Percentiles rank a stretch among this genome's conserved stretches.
Conservation (phyloP, 2,113 vertebrate genomes). For the Leucopternis melanops region DNA sequence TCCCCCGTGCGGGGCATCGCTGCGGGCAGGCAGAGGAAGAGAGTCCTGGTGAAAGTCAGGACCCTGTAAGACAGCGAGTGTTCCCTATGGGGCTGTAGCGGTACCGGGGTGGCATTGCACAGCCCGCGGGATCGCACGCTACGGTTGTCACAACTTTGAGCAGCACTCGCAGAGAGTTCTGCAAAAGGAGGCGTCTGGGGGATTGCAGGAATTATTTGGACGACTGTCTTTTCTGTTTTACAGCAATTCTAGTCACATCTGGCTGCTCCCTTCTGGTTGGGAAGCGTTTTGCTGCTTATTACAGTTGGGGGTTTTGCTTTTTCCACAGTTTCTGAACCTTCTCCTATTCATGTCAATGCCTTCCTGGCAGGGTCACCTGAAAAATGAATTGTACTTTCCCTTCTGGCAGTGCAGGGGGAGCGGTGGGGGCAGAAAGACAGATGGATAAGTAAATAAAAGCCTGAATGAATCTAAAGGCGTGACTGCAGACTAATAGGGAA, state of each 20-base stretch:
- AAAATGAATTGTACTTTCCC: slow-evolving; percentile 60
- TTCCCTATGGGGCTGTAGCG: not conserved
- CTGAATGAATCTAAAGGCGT: slow-evolving; percentile 6
- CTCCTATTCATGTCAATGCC: not conserved
- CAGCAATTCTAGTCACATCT: not conserved
- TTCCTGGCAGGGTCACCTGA: slow-evolving; percentile 51
- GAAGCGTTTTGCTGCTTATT: not conserved
- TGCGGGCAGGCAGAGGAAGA: not conserved
- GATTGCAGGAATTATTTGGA: not conserved
- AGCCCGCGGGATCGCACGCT: rapidly evolving
- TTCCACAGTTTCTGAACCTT: not conserved
- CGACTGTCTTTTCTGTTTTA: not conserved
- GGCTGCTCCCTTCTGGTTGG: not conserved
- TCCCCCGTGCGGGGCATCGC: rapidly evolving
- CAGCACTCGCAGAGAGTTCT: not conserved
- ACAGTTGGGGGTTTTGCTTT: not conserved
- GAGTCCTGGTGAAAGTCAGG: not conserved
- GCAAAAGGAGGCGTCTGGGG: not conserved
- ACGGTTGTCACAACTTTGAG: not conserved
- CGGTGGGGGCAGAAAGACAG: slow-evolving; percentile 12
- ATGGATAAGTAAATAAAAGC: slow-evolving; percentile 61
- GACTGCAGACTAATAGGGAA: slow-evolving; percentile 30
- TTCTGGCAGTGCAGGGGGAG: slow-evolving; percentile 11
- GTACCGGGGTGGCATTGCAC: not conserved
- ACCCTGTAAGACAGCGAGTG: not conserved